Percentiles rank a stretch among this genome's conserved stretches.
These are phyloP conservation scores for Nettapus auritus DNA, from an alignment of 2,113 vertebrate genomes.

Conservation along the genomic window DNA sequence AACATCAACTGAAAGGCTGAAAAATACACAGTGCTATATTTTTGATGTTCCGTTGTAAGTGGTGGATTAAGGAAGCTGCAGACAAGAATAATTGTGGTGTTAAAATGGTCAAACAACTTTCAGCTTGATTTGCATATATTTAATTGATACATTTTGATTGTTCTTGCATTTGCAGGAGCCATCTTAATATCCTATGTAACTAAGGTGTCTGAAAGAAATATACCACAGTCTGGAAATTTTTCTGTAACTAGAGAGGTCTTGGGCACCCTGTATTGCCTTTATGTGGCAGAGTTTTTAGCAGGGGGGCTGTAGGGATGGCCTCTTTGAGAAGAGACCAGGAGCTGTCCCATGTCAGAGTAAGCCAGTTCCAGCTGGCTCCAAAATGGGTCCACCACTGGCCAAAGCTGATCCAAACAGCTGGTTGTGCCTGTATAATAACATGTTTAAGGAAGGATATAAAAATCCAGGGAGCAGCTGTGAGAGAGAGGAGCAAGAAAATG, in stretches of 20 bases:
- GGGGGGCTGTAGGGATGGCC: fast-evolving
- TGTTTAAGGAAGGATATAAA: not conserved
- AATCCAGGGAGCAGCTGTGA: not conserved
- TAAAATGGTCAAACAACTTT: not conserved
- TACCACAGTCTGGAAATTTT: not conserved
- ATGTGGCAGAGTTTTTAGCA: not conserved
- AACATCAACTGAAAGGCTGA: not conserved
- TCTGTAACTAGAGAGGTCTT: not conserved
- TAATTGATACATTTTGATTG: not conserved
- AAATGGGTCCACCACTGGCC: not conserved
- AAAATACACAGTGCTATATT: not conserved
- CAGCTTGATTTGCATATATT: not conserved
- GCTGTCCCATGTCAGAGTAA: not conserved
- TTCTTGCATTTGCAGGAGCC: not conserved
- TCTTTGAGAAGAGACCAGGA: not conserved
- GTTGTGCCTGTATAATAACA: not conserved
- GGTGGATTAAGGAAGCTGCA: not conserved
- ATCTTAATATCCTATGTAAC: not conserved
- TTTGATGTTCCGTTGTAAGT: not conserved
- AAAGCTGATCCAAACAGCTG: not conserved
- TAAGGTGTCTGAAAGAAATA: not conserved
- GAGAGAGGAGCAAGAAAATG: not conserved
- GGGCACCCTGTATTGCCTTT: fast-evolving
- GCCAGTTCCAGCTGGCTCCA: not conserved
- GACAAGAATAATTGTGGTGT: not conserved